Percentiles rank a stretch among this genome's conserved stretches.
phyloP scores from a whole-genome alignment of 2,797 vertebrate species.

The Cossypha niveicapilla region DNA sequence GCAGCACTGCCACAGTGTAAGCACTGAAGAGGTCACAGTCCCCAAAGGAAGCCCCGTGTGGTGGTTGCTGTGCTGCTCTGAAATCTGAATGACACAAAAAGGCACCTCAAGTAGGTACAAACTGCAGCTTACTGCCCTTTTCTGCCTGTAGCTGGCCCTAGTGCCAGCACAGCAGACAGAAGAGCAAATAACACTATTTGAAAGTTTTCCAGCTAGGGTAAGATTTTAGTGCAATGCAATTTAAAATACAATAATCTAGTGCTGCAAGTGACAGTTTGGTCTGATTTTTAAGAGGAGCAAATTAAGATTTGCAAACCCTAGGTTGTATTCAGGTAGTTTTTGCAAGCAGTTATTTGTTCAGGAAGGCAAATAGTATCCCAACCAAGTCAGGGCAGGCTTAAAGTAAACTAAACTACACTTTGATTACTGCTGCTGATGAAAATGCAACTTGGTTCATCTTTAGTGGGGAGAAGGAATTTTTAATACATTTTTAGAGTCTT shows the following conservation, averaged over 20 bases:
- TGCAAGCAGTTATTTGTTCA: background rate
- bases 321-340: background rate
- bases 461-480: background rate
- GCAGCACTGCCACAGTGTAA: rapidly evolving
- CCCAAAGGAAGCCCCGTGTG: too few species aligned
- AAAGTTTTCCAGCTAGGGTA: background rate
- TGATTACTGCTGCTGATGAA: background rate
- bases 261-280: background rate
- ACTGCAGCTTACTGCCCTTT: background rate
- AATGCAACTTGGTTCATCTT: background rate
- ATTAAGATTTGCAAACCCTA: background rate
- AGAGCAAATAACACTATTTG: background rate
- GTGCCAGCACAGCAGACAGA: background rate
- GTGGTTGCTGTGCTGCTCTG: background rate
- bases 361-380: background rate
- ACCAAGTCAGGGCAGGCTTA: background rate
- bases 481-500: background rate
- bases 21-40: background rate
- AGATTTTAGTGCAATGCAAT: background rate
- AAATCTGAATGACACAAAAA: rapidly evolving
- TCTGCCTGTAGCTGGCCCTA: background rate
- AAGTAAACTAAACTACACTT: slow-evolving; percentile 6
- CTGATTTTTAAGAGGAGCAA: background rate
- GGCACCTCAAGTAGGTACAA: background rate
- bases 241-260: background rate